phyloP scores from a whole-genome alignment of 1,140 invertebrate genomes.

The Pachyrhynchus sulphureomaculatus region DNA sequence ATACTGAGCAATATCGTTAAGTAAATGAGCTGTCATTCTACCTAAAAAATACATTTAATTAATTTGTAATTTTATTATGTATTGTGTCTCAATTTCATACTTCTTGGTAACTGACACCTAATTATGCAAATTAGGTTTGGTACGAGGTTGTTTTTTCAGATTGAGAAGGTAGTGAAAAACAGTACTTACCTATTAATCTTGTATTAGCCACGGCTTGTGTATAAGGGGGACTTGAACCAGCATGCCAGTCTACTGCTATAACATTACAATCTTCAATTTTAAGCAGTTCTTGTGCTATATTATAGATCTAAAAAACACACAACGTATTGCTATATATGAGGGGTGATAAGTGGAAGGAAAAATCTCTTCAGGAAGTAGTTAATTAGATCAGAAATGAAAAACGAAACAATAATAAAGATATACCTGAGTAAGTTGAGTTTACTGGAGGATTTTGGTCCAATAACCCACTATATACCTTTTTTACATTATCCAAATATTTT shows the following conservation, averaged over 20 bases:
- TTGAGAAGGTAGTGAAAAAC: too few relatives aligned
- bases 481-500: too few relatives aligned
- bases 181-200: constrained; percentile 65
- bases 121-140: background rate
- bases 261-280: constrained; percentile 70
- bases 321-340: background rate
- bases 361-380: too few relatives aligned
- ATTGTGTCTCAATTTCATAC: too few relatives aligned
- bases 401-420: too few relatives aligned
- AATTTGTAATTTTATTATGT: too few relatives aligned
- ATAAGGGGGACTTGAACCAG: constrained; percentile 82
- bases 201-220: constrained; percentile 89
- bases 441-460: too few relatives aligned
- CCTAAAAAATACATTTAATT: constrained; percentile 50
- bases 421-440: too few relatives aligned
- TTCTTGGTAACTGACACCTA: background rate
- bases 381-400: too few relatives aligned
- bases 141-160: background rate
- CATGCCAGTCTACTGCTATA: constrained; percentile 81
- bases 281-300: constrained; percentile 64
- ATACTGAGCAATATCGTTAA: constrained; percentile 54
- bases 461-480: background rate
- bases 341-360: too few relatives aligned
- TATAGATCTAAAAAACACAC: constrained; percentile 54
- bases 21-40: constrained; percentile 75